phyloP scores from a whole-genome alignment of 2,113 vertebrate species.

The Sorex araneus region DNA sequence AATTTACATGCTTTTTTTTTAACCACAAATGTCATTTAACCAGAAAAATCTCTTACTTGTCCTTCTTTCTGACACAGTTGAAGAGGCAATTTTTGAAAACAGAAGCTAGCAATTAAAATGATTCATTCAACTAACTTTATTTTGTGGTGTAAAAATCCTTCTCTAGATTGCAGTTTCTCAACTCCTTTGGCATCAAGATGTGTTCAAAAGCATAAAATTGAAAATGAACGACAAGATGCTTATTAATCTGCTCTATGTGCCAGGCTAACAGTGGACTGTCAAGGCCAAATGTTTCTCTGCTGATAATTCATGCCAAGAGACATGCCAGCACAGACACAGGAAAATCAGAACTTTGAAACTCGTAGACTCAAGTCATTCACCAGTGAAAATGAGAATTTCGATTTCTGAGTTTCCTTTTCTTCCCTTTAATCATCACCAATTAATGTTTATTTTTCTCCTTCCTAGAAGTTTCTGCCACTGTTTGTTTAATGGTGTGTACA shows the following conservation, averaged over 20 bases:
- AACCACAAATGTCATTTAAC: neutral
- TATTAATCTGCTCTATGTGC: constrained; percentile 26
- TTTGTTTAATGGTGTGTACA: constrained; percentile 86
- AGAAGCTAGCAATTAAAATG: constrained; percentile 26
- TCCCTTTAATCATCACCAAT: neutral
- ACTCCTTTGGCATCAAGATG: constrained; percentile 21
- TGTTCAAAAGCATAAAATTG: constrained; percentile 49
- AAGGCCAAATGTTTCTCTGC: neutral
- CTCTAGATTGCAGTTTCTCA: neutral
- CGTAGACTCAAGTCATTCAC: neutral
- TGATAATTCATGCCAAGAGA: constrained; percentile 7
- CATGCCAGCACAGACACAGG: neutral
- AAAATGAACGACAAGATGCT: constrained; percentile 50
- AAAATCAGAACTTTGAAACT: neutral
- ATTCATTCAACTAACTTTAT: constrained; percentile 9
- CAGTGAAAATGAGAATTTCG: constrained; percentile 11
- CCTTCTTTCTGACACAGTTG: neutral
- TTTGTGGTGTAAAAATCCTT: neutral
- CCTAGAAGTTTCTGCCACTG: constrained; percentile 86
- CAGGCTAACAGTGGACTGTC: neutral
- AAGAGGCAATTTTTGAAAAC: constrained; percentile 16
- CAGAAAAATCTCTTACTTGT: neutral
- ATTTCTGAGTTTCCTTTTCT: constrained; percentile 2
- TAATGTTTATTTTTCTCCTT: constrained; percentile 75
- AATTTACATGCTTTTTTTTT: neutral